Base-by-base conservation (phyloP, 2,888 invertebrate genomes). In the Ferdinandea cuprea region DNA sequence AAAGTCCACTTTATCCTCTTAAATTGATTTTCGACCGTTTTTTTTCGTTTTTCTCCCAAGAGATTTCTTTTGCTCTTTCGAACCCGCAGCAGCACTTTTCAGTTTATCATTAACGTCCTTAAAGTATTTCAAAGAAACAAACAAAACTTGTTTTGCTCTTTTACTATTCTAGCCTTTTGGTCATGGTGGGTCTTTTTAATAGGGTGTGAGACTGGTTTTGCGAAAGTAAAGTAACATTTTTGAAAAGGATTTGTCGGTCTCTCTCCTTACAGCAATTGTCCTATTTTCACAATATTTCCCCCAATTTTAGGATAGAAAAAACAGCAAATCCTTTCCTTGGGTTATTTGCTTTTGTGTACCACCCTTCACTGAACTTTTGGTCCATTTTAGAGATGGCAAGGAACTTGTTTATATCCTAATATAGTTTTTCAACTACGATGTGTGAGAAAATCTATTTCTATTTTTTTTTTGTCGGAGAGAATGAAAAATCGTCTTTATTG, bases 1-100 rank as follows among this genome's bases (percentile, higher is more conserved):
- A 40, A 42, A 48, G 35, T 66, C 56, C 42, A 58, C 17, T 46
- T 58, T 46, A 69, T 65, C 56, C 48, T 40, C 50, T 66, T 19
- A 37, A 61, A 61, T 76, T 68, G 52, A 68, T 61, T 76, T 61
- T 72, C 9, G 63, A 63, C 52, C 63, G 46, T 54, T 61, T 69
- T 11, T 48, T 48, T 48, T 42, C 17, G 56, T 11, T 48, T 48
- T 48, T 42, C 17, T 79, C 69, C 80, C 69, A 71, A 76, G 59
- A 58, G 52, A 44, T 69, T 52, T n/a, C n/a, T n/a, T n/a, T 17
- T 58, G 52, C 59, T 52, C 66, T 61, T 54, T 44, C 63, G 65
- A 83, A 72, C 63, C 25, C n/a, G n/a, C n/a, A 32, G 5, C 46
- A 65, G 28, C 48, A 74, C 17, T 40, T 37, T 37, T n/a, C 1